Percentiles rank a stretch among this genome's conserved stretches.
phyloP scores from a whole-genome alignment of 2,797 vertebrate genomes.

The Lateolabrax maculatus region DNA sequence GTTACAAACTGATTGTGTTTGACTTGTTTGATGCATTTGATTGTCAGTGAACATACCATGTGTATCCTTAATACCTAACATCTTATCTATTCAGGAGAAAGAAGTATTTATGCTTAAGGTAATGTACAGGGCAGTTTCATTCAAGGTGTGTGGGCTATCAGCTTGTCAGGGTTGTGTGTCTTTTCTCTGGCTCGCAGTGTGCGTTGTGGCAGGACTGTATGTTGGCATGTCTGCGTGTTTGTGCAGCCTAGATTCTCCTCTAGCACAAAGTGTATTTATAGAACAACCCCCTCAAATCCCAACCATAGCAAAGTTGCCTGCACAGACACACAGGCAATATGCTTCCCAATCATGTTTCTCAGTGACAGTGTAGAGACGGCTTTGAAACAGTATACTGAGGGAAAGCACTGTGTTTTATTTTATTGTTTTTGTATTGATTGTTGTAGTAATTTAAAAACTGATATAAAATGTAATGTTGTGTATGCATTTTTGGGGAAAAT shows the following conservation, averaged over 20 bases:
- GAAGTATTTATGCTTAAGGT: constrained; percentile 1
- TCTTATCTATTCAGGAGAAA: constrained; percentile 13
- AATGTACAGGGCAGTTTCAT: constrained; percentile 25
- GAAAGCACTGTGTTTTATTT: not conserved
- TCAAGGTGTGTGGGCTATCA: constrained; percentile 28
- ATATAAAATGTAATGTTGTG: not conserved
- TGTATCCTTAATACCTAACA: constrained; percentile 18
- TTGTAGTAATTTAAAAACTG: not conserved
- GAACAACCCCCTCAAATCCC: constrained; percentile 77
- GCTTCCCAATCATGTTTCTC: constrained; percentile 64
- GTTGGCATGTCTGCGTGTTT: constrained; percentile 70
- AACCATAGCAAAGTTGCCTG: constrained; percentile 73
- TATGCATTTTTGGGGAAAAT: not conserved
- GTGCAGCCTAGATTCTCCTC: constrained; percentile 82
- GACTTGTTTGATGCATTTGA: constrained; percentile 64
- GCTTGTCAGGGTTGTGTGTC: constrained; percentile 34
- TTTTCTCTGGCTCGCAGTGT: constrained; percentile 44
- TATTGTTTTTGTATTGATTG: not conserved
- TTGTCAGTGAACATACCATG: constrained; percentile 59
- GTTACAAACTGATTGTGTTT: constrained; percentile 60
- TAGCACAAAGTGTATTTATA: constrained; percentile 80
- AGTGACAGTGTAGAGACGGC: constrained; percentile 46
- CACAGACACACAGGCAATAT: constrained; percentile 64
- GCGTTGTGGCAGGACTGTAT: constrained; percentile 57
- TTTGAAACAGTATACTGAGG: constrained; percentile 24